Evolutionary conservation across 2,888 invertebrate genomes (phyloP).

Genomic region (Galeruca laticollis): DNA sequence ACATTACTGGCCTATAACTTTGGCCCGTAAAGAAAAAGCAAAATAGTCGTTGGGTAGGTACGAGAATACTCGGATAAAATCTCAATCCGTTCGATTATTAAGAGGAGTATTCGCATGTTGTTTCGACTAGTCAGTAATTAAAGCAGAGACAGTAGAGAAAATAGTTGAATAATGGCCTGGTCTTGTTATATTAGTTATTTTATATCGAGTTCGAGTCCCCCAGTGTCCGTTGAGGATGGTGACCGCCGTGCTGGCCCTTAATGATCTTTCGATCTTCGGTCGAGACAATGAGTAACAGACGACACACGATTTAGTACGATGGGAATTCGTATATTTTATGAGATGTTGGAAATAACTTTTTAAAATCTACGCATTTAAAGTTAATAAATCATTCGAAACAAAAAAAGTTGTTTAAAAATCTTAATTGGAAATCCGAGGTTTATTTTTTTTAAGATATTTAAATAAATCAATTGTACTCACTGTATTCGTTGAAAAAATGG

Average conservation of each 20-base stretch:
- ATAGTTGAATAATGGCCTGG: conserved; percentile 50
- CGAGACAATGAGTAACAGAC: conserved; percentile 34
- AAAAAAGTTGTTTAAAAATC: neutral
- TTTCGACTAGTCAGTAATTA: conserved; percentile 47
- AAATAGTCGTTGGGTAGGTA: conserved; percentile 18
- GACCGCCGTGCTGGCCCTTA: conserved; percentile 52
- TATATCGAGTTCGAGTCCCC: conserved; percentile 51
- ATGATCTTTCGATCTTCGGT: conserved; percentile 52
- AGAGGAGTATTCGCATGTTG: conserved; percentile 44
- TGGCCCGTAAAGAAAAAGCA: neutral
- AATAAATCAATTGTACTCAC: too few relatives aligned
- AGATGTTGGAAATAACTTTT: neutral
- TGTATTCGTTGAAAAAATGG: too few relatives aligned
- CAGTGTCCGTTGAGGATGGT: conserved; percentile 21
- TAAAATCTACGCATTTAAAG: neutral
- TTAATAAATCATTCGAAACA: neutral
- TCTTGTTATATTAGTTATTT: conserved; percentile 61
- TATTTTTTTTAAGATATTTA: too few relatives aligned
- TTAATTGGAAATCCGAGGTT: neutral
- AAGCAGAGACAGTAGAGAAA: conserved; percentile 48
- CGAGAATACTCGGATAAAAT: conserved; percentile 38
- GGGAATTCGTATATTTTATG: conserved; percentile 7
- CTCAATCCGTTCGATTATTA: conserved; percentile 43
- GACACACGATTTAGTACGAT: conserved; percentile 13
- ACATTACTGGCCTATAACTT: conserved; percentile 9